Evolutionary conservation across 2,888 invertebrate genomes (phyloP).

Genomic region (Cynaeus angustus): DNA sequence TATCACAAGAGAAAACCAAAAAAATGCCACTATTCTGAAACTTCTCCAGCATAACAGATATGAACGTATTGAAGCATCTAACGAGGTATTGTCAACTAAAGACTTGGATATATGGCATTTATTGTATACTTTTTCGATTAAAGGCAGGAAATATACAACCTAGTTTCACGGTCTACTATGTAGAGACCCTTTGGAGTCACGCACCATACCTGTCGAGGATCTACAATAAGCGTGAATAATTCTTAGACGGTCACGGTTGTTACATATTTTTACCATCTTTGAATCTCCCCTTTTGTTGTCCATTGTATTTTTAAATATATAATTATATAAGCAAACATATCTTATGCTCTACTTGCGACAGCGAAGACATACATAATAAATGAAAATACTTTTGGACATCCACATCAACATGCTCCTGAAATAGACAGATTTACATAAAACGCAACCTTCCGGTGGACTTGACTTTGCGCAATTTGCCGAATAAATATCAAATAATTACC

Average conservation of each 20-base stretch:
- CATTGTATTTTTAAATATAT: not conserved
- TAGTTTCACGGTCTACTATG: slow-evolving; percentile 1
- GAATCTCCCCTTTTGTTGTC: not conserved
- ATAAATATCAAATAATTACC: slow-evolving; percentile 6
- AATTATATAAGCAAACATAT: slow-evolving; percentile 1
- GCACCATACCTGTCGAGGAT: slow-evolving; percentile 1
- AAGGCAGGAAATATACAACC: not conserved
- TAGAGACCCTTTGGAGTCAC: not conserved
- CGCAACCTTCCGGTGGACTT: slow-evolving; percentile 1
- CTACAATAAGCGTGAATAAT: slow-evolving; percentile 7
- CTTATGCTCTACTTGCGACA: not conserved
- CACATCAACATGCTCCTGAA: too few species aligned
- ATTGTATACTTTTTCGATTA: too few species aligned
- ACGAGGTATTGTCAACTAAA: too few species aligned
- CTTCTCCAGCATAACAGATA: too few species aligned
- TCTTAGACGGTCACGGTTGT: slow-evolving; percentile 1
- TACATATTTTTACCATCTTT: not conserved
- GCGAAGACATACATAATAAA: not conserved
- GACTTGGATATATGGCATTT: too few species aligned
- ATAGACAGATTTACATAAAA: not conserved
- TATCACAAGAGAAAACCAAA: too few species aligned
- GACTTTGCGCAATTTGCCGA: slow-evolving; percentile 14
- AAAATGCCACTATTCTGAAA: too few species aligned
- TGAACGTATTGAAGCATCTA: too few species aligned
- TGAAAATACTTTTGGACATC: not conserved